Conservation (phyloP, 2,113 vertebrate species). For the Elanoides forficatus region DNA sequence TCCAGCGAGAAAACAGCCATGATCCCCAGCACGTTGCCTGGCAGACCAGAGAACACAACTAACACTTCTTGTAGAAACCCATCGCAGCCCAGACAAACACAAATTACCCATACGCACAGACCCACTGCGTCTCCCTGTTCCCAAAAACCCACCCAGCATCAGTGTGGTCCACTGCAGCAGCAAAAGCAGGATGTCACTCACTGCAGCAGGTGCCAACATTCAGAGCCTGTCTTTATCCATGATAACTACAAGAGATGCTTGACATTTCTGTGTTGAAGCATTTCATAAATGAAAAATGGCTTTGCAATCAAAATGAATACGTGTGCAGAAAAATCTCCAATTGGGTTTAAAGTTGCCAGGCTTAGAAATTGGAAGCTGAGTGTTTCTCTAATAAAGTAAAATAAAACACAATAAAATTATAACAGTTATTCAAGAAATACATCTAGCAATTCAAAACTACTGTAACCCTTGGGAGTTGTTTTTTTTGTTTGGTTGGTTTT, state of each 20-base stretch:
- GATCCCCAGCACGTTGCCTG: not conserved
- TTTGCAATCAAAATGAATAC: not conserved
- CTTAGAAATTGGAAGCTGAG: not conserved
- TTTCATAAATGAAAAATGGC: not conserved
- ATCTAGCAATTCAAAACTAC: not conserved
- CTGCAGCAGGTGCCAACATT: not conserved
- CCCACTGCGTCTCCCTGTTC: not conserved
- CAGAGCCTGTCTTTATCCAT: not conserved
- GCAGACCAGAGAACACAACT: not conserved
- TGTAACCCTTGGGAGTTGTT: not conserved
- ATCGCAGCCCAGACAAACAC: not conserved
- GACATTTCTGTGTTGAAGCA: not conserved
- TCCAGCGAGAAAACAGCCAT: not conserved
- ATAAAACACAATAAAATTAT: not conserved
- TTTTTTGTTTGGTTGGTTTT: not conserved
- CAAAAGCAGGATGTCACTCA: not conserved
- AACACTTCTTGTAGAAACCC: not conserved
- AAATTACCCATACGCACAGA: fast-evolving
- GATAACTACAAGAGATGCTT: conserved; percentile 29
- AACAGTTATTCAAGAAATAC: not conserved
- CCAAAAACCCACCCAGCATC: not conserved
- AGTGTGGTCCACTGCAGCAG: fast-evolving
- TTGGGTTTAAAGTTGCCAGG: not conserved
- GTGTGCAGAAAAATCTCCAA: not conserved
- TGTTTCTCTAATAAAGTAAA: not conserved